Conservation (phyloP, 2,113 vertebrate genomes). For the Cranoglanis bouderius region DNA sequence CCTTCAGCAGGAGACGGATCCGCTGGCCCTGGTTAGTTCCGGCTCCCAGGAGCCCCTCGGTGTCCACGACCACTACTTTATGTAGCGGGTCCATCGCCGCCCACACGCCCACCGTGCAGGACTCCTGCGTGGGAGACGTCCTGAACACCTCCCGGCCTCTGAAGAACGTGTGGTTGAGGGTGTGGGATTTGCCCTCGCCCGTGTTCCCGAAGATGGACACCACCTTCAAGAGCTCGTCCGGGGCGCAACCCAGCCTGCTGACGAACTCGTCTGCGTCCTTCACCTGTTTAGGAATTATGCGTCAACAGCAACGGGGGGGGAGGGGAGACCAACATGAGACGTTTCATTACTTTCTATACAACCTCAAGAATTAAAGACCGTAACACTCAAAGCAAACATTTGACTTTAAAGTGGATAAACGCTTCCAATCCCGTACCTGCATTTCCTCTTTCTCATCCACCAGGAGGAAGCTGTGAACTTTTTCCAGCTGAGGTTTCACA, state of each 20-base stretch:
- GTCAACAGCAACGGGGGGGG: not conserved
- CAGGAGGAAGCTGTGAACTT: constrained; percentile 90
- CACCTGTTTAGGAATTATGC: constrained; percentile 74
- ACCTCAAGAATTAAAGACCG: not conserved
- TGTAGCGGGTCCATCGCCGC: constrained; percentile 92
- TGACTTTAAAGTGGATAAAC: not conserved
- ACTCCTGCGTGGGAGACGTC: constrained; percentile 95
- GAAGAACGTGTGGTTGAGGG: constrained; percentile 97
- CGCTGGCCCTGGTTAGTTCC: constrained; percentile 93
- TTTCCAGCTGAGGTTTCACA: constrained; percentile 83
- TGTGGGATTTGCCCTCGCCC: constrained; percentile 97
- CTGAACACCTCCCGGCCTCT: constrained; percentile 95
- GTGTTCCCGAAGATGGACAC: constrained; percentile 99
- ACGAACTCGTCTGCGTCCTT: constrained; percentile 91
- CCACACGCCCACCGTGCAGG: constrained; percentile 97
- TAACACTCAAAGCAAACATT: not conserved
- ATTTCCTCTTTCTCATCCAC: constrained; percentile 96
- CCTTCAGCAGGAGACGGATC: constrained; percentile 93
- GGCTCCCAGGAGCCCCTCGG: constrained; percentile 92
- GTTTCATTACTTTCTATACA: not conserved
- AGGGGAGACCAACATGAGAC: not conserved
- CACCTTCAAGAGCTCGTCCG: constrained; percentile 95
- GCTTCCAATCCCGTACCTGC: constrained; percentile 74
- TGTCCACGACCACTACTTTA: constrained; percentile 91
- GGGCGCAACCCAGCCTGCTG: constrained; percentile 82